phyloP scores from a whole-genome alignment of 2,113 vertebrate genomes.

The Ceratotherium simum region DNA sequence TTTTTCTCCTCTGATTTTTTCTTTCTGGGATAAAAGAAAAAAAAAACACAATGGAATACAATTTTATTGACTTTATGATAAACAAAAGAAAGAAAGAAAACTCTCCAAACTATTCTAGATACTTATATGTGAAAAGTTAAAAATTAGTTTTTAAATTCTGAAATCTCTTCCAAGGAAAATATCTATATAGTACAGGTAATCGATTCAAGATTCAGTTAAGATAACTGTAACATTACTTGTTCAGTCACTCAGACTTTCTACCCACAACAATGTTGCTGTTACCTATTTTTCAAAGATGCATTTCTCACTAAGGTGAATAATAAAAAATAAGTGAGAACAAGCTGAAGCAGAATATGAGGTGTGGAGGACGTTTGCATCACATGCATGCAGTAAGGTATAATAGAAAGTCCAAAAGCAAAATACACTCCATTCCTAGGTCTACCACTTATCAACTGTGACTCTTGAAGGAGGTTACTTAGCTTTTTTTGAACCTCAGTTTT shows the following conservation, averaged over 20 bases:
- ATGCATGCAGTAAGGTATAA: background rate
- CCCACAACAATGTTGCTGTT: background rate
- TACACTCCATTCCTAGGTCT: background rate
- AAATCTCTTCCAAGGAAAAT: conserved; percentile 22
- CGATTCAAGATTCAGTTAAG: background rate
- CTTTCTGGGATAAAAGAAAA: background rate
- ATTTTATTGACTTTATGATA: background rate
- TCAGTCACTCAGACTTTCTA: background rate
- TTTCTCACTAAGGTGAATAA: background rate
- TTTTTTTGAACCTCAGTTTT: conserved; percentile 14
- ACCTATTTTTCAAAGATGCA: background rate
- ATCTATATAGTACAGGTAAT: background rate
- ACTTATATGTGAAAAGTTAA: background rate
- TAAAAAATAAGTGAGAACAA: background rate
- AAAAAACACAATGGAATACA: background rate
- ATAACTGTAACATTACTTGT: background rate
- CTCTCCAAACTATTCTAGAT: background rate
- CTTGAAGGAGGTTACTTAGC: background rate
- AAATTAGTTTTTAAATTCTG: background rate
- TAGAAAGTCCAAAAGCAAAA: background rate
- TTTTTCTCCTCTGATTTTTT: background rate
- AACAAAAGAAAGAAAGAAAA: background rate
- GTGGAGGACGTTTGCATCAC: background rate
- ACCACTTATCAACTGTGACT: background rate
- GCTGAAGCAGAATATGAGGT: background rate